These are phyloP conservation scores for Psittacula cyanocephala DNA, from an alignment of 2,113 vertebrate genomes.

Conservation along the genomic window DNA sequence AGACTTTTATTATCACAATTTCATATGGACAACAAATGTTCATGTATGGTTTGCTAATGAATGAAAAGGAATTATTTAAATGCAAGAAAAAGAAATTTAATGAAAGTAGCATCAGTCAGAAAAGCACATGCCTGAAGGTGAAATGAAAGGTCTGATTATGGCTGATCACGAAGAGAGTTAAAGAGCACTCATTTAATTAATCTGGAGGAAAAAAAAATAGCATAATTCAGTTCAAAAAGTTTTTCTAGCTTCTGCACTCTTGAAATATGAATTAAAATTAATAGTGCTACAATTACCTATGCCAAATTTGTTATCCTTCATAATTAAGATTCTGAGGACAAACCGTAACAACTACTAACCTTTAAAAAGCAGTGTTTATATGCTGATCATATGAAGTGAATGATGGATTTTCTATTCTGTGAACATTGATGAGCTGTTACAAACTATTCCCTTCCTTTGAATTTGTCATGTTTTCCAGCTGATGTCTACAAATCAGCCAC, in stretches of 20 bases:
- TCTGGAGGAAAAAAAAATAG: neutral
- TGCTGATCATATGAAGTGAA: neutral
- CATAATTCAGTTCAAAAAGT: neutral
- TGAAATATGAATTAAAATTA: slow-evolving; percentile 22
- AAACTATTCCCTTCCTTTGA: neutral
- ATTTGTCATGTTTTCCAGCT: neutral
- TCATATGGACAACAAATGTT: slow-evolving; percentile 50
- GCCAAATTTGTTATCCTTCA: neutral
- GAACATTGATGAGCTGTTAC: neutral
- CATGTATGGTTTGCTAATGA: slow-evolving; percentile 1
- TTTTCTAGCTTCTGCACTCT: slow-evolving; percentile 8
- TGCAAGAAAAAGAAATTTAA: slow-evolving; percentile 16
- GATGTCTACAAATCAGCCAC: neutral
- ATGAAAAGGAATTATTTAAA: slow-evolving; percentile 22
- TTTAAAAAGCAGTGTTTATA: neutral
- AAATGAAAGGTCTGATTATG: slow-evolving; percentile 22
- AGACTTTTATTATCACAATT: neutral
- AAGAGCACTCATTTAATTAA: slow-evolving; percentile 32
- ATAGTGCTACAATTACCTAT: neutral
- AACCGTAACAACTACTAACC: neutral
- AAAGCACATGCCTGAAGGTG: neutral
- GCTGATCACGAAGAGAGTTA: neutral
- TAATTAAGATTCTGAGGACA: slow-evolving; percentile 39
- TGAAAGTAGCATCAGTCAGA: neutral
- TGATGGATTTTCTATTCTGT: neutral